Evolutionary conservation across 2,888 invertebrate species (phyloP), one percentile per base, ranked within the genome.

Genomic region (Pilophorus perplexus): DNA sequence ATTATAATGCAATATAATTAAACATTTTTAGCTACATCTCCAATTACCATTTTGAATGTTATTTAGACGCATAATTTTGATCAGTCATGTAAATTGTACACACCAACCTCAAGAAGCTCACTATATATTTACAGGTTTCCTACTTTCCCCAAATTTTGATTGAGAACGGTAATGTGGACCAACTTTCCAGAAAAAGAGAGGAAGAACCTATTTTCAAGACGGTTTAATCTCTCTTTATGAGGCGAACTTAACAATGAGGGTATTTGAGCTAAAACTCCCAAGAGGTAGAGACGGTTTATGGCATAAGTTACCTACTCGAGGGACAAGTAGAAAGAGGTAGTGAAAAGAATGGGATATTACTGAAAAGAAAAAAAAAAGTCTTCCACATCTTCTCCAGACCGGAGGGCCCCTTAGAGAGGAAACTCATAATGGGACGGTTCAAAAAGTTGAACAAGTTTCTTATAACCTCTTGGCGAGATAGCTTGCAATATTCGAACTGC

Each of bases 261-360:
- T 28, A 28, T 52, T 50, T 52, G 28, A 52, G 28, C 52, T 52
- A 52, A 52, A 52, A 28, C 52, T 52, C 52, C 52, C 28, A 6
- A 12, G 52, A 52, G 52, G n/a, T 28, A 12, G 52, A 16, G 28
- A 28, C 52, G 52, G 23, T 52, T 52, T 52, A 52, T 52, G 52
- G 52, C 52, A 52, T 16, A 52, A 52, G 28, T 52, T 52, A 52
- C 28, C 52, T 28, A 52, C 52, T 52, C 52, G 28, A 52, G 52
- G 52, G 52, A 52, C 16, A 28, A 16, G 52, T 52, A 52, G 33
- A 12, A 28, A 52, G 52, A 28, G 28, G 52, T 28, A 52, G 52
- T 28, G 52, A 52, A 52, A 52, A 52, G 52, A 52, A 52, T 52
- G 28, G 52, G 52, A 28, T 52, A 52, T 52, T 52, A 25, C 52